Conservation (phyloP, 2,113 vertebrate species). For the Eurystomus gularis region DNA sequence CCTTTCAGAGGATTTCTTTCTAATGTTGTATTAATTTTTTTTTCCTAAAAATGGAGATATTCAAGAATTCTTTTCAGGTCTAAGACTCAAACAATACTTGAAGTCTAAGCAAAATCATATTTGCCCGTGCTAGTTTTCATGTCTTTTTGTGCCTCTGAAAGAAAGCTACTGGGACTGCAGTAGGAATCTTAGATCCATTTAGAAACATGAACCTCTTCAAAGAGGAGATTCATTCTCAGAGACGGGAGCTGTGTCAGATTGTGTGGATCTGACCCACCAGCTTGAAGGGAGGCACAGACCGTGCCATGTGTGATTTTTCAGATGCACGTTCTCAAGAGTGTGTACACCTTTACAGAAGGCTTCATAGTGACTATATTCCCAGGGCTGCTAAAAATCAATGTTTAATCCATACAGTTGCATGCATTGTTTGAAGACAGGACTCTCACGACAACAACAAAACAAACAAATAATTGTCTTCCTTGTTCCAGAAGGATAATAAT, state of each 20-base stretch:
- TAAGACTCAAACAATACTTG: neutral
- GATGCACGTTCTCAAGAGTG: accelerated
- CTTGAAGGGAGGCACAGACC: neutral
- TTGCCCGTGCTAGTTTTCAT: neutral
- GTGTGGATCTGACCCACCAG: neutral
- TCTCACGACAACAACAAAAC: neutral
- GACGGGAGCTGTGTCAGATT: neutral
- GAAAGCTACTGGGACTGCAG: neutral
- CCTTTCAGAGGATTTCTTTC: neutral
- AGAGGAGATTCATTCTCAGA: neutral
- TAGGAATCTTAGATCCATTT: neutral
- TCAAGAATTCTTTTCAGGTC: neutral
- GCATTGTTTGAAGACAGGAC: neutral
- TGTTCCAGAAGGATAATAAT: neutral
- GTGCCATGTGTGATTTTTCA: accelerated
- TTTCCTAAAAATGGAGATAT: neutral
- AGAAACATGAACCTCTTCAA: neutral
- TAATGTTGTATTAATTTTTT: neutral
- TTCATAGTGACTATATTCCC: neutral
- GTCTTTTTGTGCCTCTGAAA: neutral
- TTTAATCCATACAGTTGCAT: neutral
- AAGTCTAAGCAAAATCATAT: neutral
- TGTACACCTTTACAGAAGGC: neutral
- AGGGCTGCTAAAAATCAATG: neutral
- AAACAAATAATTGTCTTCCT: neutral